Conservation (phyloP, 2,113 vertebrate genomes). For the Menura novaehollandiae region DNA sequence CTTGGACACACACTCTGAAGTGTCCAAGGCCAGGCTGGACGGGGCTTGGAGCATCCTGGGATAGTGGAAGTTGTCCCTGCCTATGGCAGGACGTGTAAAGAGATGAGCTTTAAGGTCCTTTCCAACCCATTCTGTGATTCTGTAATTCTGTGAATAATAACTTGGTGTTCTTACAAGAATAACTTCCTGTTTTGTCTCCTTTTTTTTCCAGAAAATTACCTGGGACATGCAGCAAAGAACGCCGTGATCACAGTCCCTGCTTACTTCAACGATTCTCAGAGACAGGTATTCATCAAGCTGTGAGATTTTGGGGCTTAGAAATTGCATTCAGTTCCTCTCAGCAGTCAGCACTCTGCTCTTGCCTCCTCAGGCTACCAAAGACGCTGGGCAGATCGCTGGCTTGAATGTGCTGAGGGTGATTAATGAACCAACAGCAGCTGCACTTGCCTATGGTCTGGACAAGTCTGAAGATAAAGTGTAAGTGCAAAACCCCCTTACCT, state of each 20-base stretch:
- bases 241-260: constrained; percentile 96
- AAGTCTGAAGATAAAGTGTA: constrained; percentile 97
- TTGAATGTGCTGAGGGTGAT: constrained; percentile 96
- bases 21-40: background rate
- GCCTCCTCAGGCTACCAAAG: constrained; percentile 88
- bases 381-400: constrained; percentile 94
- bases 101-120: background rate
- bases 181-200: background rate
- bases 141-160: background rate
- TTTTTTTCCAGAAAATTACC: constrained; percentile 83
- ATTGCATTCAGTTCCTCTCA: background rate
- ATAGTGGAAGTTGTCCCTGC: background rate
- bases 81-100: background rate
- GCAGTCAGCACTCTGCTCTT: background rate
- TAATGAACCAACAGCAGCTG: constrained; percentile 96
- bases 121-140: background rate
- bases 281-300: constrained; percentile 81
- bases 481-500: constrained; percentile 51
- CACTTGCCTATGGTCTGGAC: constrained; percentile 96
- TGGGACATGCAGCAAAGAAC: constrained; percentile 92
- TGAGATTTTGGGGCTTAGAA: background rate
- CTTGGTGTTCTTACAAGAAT: background rate
- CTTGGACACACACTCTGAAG: no score
- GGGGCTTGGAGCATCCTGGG: background rate
- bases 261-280: constrained; percentile 98